These are phyloP conservation scores for Acanthopleura granulata DNA, from an alignment of 2,888 invertebrate genomes.

Conservation along the genomic window DNA sequence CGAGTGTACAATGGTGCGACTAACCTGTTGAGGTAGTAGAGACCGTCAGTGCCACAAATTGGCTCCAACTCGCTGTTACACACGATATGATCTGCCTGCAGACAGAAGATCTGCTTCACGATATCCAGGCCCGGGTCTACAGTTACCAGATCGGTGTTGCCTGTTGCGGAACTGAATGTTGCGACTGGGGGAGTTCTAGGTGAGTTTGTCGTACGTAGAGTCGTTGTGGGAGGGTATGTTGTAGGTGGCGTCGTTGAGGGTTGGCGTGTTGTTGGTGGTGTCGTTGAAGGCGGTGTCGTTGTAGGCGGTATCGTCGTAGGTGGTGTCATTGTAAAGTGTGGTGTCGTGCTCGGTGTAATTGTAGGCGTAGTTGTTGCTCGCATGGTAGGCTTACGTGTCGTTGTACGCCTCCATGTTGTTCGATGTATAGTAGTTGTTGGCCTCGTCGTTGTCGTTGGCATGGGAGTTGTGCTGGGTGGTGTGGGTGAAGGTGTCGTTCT, in stretches of 20 bases:
- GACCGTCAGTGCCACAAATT: constrained; percentile 1
- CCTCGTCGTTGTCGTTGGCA: background rate
- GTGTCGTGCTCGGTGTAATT: no score
- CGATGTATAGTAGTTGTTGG: background rate
- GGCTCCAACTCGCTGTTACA: constrained; percentile 10
- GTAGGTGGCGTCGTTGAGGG: background rate
- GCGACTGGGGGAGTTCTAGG: background rate
- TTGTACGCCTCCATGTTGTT: background rate
- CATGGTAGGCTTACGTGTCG: background rate
- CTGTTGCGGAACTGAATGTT: background rate
- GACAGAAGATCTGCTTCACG: constrained; percentile 2
- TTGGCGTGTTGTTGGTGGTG: background rate
- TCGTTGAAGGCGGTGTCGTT: background rate
- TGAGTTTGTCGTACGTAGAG: background rate
- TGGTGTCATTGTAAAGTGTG: no score
- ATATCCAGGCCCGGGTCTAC: background rate
- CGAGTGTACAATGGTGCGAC: background rate
- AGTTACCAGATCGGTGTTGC: background rate
- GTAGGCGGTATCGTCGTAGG: no score
- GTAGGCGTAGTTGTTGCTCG: background rate
- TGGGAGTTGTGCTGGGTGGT: background rate
- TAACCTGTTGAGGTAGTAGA: constrained; percentile 11
- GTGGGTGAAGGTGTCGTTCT: background rate
- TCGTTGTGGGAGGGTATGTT: background rate
- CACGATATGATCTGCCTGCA: background rate